phyloP scores from a whole-genome alignment of 2,888 invertebrate genomes.

The Chrysolina haemoptera region DNA sequence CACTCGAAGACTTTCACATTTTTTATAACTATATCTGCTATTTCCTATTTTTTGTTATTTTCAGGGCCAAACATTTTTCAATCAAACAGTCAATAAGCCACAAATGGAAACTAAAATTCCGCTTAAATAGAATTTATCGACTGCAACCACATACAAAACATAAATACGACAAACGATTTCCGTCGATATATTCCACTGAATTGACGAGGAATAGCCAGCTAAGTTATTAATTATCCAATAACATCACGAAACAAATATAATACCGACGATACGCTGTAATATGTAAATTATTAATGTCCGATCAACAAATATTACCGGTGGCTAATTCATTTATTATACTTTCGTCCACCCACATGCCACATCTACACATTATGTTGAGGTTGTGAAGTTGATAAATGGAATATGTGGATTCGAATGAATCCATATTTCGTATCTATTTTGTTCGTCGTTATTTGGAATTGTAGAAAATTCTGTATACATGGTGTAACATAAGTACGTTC shows the following conservation, averaged over 20 bases:
- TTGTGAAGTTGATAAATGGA: conserved; percentile 10
- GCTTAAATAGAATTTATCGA: no score
- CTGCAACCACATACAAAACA: no score
- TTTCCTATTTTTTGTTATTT: no score
- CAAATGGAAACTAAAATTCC: no score
- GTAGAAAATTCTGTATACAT: no score
- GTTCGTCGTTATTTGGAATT: not conserved
- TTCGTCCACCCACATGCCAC: conserved; percentile 20
- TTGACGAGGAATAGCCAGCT: not conserved
- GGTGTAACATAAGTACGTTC: no score
- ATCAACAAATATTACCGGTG: conserved; percentile 16
- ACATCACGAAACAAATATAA: conserved; percentile 1
- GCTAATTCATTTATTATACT: conserved; percentile 20
- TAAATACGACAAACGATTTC: not conserved
- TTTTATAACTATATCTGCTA: no score
- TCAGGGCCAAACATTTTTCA: no score
- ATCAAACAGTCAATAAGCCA: no score
- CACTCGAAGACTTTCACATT: no score
- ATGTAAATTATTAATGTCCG: conserved; percentile 22
- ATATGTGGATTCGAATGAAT: not conserved
- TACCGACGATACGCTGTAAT: conserved; percentile 11
- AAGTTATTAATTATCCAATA: conserved; percentile 1
- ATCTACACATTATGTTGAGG: not conserved
- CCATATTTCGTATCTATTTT: not conserved
- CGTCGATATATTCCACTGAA: not conserved